Conservation (phyloP, 2,888 invertebrate species). For the Ptilodon capucinus region DNA sequence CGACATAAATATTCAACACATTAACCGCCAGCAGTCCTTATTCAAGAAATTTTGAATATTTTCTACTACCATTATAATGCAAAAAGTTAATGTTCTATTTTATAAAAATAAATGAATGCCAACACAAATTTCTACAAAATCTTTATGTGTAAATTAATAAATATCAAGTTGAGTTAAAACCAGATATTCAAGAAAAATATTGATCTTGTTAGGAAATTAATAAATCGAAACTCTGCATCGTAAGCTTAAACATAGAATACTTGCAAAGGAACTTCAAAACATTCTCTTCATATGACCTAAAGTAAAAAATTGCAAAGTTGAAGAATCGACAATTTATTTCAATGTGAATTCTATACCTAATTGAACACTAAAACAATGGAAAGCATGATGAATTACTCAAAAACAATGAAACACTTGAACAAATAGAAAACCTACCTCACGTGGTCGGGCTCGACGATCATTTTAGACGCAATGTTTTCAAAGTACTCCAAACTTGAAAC, state of each 20-base stretch:
- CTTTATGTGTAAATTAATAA: not conserved
- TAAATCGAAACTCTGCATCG: too few species aligned
- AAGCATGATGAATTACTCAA: conserved; percentile 37
- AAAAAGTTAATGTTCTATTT: not conserved
- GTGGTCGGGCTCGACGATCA: conserved; percentile 81
- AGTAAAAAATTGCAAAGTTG: conserved; percentile 8
- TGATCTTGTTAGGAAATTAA: not conserved
- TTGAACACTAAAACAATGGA: conserved; percentile 27
- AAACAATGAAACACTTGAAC: conserved; percentile 61
- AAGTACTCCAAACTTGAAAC: conserved; percentile 59
- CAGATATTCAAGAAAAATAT: not conserved
- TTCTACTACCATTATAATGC: conserved; percentile 2
- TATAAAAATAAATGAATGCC: not conserved
- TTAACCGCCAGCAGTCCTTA: not conserved
- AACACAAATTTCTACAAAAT: not conserved
- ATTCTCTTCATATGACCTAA: not conserved
- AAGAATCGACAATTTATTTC: conserved; percentile 12
- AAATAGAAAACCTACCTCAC: conserved; percentile 74
- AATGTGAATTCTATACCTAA: conserved; percentile 18
- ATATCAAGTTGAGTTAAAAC: not conserved
- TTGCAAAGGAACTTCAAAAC: not conserved
- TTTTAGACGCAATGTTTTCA: conserved; percentile 75
- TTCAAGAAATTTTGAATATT: not conserved
- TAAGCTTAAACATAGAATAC: too few species aligned
- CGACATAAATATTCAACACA: conserved; percentile 5